Evolutionary conservation across 2,797 vertebrate genomes (phyloP).

Genomic region (Sebastes trivittatus): DNA sequence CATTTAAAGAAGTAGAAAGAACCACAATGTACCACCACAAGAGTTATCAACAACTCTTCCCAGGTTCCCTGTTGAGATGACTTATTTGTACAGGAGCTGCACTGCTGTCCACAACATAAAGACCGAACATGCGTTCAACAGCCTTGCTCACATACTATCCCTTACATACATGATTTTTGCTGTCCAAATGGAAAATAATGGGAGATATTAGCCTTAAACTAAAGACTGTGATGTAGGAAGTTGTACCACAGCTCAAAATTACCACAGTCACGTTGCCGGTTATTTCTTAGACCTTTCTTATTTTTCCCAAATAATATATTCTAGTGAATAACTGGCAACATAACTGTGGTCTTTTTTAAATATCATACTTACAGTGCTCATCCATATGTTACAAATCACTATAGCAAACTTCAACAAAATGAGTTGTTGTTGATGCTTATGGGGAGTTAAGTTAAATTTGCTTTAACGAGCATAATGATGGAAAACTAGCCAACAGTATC

Average conservation of each 20-base stretch:
- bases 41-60: too few relatives aligned
- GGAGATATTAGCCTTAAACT: background rate
- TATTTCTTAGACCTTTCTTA: background rate
- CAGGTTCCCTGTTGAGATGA: background rate
- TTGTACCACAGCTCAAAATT: slow-evolving; percentile 1
- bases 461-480: background rate
- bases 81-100: background rate
- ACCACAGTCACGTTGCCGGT: background rate
- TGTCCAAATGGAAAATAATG: slow-evolving; percentile 24
- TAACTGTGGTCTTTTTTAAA: background rate
- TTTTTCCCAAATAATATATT: background rate
- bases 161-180: background rate
- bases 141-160: background rate
- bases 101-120: too few relatives aligned
- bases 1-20: background rate
- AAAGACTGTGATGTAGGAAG: background rate
- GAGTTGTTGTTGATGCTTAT: background rate
- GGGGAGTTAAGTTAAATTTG: background rate
- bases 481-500: background rate
- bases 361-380: background rate
- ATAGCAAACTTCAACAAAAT: background rate
- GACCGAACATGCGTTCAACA: background rate
- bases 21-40: background rate
- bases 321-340: background rate
- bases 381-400: background rate